phyloP scores from a whole-genome alignment of 2,797 vertebrate genomes.

The Alectoris magna region DNA sequence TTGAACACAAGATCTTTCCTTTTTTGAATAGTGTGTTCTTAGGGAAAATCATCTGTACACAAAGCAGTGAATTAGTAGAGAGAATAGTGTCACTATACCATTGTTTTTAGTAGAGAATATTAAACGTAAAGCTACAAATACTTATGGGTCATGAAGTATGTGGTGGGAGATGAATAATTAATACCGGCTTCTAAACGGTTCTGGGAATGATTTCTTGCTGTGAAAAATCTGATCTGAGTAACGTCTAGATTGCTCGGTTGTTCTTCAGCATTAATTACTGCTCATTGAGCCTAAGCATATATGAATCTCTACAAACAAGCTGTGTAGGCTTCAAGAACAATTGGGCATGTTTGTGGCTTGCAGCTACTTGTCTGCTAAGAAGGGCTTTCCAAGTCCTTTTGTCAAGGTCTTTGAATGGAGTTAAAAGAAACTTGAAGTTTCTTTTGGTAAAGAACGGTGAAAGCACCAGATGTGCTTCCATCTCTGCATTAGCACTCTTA shows the following conservation, averaged over 20 bases:
- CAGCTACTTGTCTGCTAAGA: not conserved
- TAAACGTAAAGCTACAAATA: not conserved
- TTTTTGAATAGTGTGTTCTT: not conserved
- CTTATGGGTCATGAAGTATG: not conserved
- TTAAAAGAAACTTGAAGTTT: not conserved
- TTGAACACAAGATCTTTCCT: not conserved
- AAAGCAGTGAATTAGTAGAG: not conserved
- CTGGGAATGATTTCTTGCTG: not conserved
- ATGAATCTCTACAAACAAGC: not conserved
- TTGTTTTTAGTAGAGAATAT: not conserved
- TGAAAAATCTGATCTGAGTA: not conserved
- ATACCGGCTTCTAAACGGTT: not conserved
- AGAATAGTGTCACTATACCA: not conserved
- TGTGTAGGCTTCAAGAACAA: not conserved
- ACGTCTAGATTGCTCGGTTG: not conserved
- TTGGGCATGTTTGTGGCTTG: not conserved
- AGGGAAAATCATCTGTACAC: not conserved
- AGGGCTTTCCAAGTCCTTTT: not conserved
- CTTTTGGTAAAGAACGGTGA: not conserved
- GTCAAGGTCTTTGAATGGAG: not conserved
- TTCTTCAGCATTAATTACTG: not conserved
- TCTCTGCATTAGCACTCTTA: not conserved
- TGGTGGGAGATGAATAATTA: not conserved
- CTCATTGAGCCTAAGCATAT: not conserved
- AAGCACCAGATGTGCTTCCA: not conserved